Base-by-base conservation (phyloP, 2,888 invertebrate species). In the Cephus nigrinus region DNA sequence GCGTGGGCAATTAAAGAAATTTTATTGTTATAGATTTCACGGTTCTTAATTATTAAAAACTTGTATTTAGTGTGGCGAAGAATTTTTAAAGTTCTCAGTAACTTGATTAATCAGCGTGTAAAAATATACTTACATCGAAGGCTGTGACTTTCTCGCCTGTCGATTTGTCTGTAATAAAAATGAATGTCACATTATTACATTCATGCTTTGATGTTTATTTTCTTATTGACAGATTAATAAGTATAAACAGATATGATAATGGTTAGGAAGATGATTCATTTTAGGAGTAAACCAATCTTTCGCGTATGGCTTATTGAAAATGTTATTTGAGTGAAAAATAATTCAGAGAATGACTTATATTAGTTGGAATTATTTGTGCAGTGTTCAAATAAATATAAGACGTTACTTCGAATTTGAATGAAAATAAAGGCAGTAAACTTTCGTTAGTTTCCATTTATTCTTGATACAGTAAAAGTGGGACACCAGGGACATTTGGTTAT, bases 111-210 rank as follows among this genome's bases (percentile, higher is more conserved):
- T 55, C 5, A 23, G 55, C 23, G 55, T 23, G 55, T 9, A 55
- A 55, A 9, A 55, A 35, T 77, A 82, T 91, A 94, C 94, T 94
- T 91, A 94, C 94, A 89, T 94, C 94, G 91, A 94, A 93, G 79
- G 93, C 93, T 85, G 92, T 93, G 92, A 93, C 93, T 92, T 93
- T 94, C 89, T 94, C 94, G 80, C 93, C 93, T 83, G 93, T 93
- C 72, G 94, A 94, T 90, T 93, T 94, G 91, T 94, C 94, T 87
- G 93, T 92, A 93, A 89, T 84, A 82, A 72, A 69, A 79, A 73
- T 74, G 68, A 40, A 55, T 55, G 23, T 55, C 23, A 55, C 15
- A 23, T 23, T 3, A 55, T 9, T 55, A 55, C 0, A 55, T 23
- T 5, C 2, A 23, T 23, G 9, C 23, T 55, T 55, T 9, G 9